Evolutionary conservation across 1,140 invertebrate genomes (phyloP).

Genomic region (Leptonema lineaticorne): DNA sequence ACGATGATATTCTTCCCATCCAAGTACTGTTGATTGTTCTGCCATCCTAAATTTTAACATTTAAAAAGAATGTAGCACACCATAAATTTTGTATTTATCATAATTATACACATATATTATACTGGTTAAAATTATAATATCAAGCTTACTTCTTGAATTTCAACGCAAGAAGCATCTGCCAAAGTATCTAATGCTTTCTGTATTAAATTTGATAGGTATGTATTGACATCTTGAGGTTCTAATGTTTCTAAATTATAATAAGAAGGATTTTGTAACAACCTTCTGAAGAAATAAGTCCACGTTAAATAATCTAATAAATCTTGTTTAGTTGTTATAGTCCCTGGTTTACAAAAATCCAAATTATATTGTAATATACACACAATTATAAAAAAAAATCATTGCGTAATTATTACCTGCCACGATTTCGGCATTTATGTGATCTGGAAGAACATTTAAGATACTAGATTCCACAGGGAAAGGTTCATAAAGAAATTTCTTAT

Average conservation of each 20-base stretch:
- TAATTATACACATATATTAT: constrained; percentile 3
- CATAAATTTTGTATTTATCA: background rate
- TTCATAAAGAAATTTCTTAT: constrained; percentile 98
- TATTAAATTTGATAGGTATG: constrained; percentile 73
- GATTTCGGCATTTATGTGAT: constrained; percentile 98
- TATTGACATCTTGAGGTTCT: constrained; percentile 73
- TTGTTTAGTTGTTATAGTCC: constrained; percentile 89
- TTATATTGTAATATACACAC: background rate
- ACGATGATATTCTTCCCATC: constrained; percentile 91
- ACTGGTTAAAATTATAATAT: constrained; percentile 34
- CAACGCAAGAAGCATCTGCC: constrained; percentile 75
- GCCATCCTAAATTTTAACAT: constrained; percentile 60
- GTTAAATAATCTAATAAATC: constrained; percentile 96
- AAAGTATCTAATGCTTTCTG: constrained; percentile 75
- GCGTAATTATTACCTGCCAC: constrained; percentile 67
- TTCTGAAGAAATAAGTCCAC: constrained; percentile 97
- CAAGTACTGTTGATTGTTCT: constrained; percentile 74
- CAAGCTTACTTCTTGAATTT: constrained; percentile 56
- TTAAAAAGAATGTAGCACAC: constrained; percentile 36
- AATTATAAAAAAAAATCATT: background rate
- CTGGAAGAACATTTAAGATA: constrained; percentile 84
- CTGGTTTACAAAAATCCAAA: constrained; percentile 46
- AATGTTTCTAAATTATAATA: constrained; percentile 86
- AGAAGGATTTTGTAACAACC: constrained; percentile 90
- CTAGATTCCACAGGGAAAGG: constrained; percentile 99